Evolutionary conservation across 2,797 vertebrate species (phyloP).

Genomic region (Choloepus didactylus): DNA sequence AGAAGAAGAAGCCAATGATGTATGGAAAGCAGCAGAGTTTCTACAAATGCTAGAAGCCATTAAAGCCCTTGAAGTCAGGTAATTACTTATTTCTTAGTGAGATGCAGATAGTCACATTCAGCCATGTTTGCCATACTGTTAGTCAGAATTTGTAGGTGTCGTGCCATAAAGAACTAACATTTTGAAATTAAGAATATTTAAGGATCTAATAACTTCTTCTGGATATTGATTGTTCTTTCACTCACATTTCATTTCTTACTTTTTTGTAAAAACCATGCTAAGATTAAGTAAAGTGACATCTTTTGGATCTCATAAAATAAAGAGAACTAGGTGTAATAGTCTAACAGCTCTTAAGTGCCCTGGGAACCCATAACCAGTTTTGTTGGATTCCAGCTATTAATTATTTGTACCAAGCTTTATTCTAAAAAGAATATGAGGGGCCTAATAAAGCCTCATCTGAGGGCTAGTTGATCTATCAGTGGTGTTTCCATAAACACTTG

Average conservation of each 20-base stretch:
- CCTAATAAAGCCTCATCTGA: too few species aligned
- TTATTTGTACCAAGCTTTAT: slow-evolving; percentile 10
- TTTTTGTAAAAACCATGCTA: not conserved
- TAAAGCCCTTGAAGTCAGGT: slow-evolving; percentile 97
- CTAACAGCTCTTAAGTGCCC: not conserved
- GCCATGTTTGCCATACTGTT: not conserved
- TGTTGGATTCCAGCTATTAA: slow-evolving; percentile 28
- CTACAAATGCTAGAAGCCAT: slow-evolving; percentile 99
- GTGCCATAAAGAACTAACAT: not conserved
- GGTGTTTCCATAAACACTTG: too few species aligned
- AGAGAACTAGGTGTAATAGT: not conserved
- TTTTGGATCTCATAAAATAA: slow-evolving; percentile 56
- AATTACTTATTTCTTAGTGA: not conserved
- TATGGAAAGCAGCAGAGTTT: slow-evolving; percentile 99
- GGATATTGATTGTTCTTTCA: slow-evolving; percentile 17
- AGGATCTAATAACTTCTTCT: slow-evolving; percentile 48
- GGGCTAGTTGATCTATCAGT: too few species aligned
- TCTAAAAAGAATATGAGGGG: slow-evolving; percentile 1
- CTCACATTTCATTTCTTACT: slow-evolving; percentile 25
- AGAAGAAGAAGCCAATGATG: slow-evolving; percentile 95
- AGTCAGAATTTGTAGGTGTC: not conserved
- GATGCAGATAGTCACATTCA: slow-evolving; percentile 25
- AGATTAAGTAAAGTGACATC: slow-evolving; percentile 42
- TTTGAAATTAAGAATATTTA: slow-evolving; percentile 57
- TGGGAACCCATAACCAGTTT: not conserved